Evolutionary conservation across 2,797 vertebrate species (phyloP), one percentile per base, ranked within the genome.

Genomic region (Peromyscus melanophrys): DNA sequence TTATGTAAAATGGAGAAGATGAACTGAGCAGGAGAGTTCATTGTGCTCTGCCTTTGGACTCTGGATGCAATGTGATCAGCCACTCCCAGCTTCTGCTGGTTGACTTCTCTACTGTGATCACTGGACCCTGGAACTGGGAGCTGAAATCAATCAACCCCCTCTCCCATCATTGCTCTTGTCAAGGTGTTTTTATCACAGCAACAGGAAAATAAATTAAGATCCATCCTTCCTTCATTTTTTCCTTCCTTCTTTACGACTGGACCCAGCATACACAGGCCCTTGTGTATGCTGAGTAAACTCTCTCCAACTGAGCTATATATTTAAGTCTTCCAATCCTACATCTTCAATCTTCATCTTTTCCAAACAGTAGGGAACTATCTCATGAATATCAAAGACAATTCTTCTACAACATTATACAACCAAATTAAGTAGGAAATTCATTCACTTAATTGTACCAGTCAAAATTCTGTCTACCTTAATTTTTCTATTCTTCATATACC

Each of bases 351-450:
- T 90, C 21, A 80, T 46, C n/a, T 34, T 86, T 19, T 52, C 7
- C 11, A 82, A 78, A 91, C 4, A 52, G 6, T 52, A 61, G 3
- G 65, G 55, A 91, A 89, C 46, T 63, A n/a, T 73, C 6, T 17
- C 34, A n/a, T 34, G 61, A 34, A 73, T 88, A 76, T 37, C 46
- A 83, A 91, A 91, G n/a, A 57, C 3, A 8, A 40, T 5, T n/a
- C 17, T 4, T 83, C 49, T 55, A 90, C 10, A 65, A 34, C 52
- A 61, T 49, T 21, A 73, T 43, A 87, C 34, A 93, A 77, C 40
- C 25, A 93, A 88, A 83, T 91, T 46, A 91, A 83, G 88, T 21
- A 27, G 21, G 34, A 90, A 91, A 89, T 29, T 78, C 31, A 73
- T 23, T 63, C 19, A 46, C 13, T 69, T 52, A 46, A 71, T 71